Conservation (phyloP, 2,888 invertebrate species). For the Omphaloscelis lunosa region DNA sequence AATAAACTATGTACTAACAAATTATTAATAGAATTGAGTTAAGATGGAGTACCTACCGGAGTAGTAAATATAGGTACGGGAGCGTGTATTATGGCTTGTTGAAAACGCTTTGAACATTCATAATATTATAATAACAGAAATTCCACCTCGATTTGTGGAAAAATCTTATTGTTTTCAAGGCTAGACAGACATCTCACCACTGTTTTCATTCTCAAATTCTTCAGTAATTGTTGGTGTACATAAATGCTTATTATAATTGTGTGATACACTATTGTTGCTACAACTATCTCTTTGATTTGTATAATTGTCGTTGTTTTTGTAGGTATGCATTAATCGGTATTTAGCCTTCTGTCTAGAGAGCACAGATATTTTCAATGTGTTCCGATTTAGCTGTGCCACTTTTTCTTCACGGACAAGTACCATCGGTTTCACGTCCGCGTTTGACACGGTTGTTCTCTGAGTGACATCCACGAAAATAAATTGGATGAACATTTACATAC, state of each 20-base stretch:
- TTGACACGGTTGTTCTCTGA: constrained; percentile 38
- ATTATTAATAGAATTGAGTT: not conserved
- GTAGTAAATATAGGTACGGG: not conserved
- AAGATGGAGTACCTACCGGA: not conserved
- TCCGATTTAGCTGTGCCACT: constrained; percentile 62
- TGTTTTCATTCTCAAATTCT: not conserved
- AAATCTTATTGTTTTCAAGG: constrained; percentile 1
- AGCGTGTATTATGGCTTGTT: no score
- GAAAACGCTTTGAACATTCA: not conserved
- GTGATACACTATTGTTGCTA: constrained; percentile 4
- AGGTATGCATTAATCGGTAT: constrained; percentile 7
- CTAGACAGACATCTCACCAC: not conserved
- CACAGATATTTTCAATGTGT: constrained; percentile 50
- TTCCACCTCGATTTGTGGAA: not conserved
- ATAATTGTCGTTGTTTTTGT: constrained; percentile 15
- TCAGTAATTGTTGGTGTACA: not conserved
- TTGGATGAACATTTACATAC: constrained; percentile 4
- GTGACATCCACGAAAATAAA: constrained; percentile 43
- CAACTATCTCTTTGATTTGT: not conserved
- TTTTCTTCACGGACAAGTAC: constrained; percentile 51
- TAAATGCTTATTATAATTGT: not conserved
- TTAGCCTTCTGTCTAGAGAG: constrained; percentile 9
- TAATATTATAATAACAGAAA: not conserved
- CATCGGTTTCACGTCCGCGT: constrained; percentile 24
- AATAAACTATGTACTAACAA: not conserved